phyloP scores from a whole-genome alignment of 2,797 vertebrate genomes.

The Pogoniulus pusillus region DNA sequence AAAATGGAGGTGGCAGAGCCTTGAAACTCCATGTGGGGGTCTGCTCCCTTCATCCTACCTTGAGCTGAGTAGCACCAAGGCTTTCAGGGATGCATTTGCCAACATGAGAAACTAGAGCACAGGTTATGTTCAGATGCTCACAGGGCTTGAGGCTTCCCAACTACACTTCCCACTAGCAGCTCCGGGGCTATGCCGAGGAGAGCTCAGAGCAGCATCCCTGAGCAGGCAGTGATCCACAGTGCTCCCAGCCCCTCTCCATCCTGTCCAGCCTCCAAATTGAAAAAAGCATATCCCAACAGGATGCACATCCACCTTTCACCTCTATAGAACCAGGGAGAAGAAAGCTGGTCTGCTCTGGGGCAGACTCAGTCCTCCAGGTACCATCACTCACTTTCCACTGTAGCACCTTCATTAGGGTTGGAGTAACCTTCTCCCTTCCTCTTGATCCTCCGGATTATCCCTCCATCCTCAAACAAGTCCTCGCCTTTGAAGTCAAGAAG shows the following conservation, averaged over 20 bases:
- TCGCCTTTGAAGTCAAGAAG: constrained; percentile 92
- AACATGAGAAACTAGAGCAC: neutral
- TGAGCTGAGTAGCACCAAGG: neutral
- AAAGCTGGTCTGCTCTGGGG: neutral
- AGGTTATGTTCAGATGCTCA: neutral
- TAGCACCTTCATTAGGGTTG: constrained; percentile 91
- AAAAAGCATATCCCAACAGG: neutral
- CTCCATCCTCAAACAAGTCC: constrained; percentile 88
- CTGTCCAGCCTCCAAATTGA: neutral
- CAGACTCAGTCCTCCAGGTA: neutral
- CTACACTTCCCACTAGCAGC: neutral
- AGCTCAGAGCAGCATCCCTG: neutral
- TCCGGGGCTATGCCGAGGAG: neutral
- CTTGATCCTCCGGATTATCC: constrained; percentile 91
- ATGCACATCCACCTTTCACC: neutral
- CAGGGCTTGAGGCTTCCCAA: neutral
- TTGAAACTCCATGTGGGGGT: accelerated
- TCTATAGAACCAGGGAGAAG: neutral
- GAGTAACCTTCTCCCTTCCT: constrained; percentile 91
- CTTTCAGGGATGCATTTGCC: neutral
- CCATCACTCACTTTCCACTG: constrained; percentile 84
- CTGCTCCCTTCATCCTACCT: neutral
- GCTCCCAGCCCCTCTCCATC: neutral
- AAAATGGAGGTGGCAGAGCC: accelerated
- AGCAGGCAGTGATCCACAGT: neutral